These are phyloP conservation scores for Protobothrops flavoviridis DNA, from an alignment of 2,113 vertebrate species.

Conservation along the genomic window DNA sequence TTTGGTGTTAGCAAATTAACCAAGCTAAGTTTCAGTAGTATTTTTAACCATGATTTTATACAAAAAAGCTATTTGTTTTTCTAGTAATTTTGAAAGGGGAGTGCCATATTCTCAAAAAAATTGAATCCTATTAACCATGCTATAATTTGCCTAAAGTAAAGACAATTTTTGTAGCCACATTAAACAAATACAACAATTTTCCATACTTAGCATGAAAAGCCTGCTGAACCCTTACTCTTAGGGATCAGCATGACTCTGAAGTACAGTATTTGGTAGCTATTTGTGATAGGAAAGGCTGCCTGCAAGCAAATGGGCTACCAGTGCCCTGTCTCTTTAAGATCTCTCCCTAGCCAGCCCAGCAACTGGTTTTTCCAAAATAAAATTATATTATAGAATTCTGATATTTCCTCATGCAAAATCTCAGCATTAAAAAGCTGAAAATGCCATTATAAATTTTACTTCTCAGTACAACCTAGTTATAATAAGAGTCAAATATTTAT, in stretches of 20 bases:
- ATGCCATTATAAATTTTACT: not conserved
- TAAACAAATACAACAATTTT: not conserved
- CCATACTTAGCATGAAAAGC: conserved; percentile 9
- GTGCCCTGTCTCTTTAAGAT: too few species aligned
- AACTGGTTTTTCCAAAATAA: not conserved
- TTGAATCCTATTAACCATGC: conserved; percentile 18
- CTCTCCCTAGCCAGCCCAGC: too few species aligned
- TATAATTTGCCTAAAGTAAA: conserved; percentile 11
- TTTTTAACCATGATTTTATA: conserved; percentile 4
- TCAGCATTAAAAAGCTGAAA: conserved; percentile 10
- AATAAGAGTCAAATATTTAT: conserved; percentile 3
- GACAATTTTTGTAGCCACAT: not conserved
- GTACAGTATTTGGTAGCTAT: not conserved
- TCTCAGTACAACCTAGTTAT: not conserved
- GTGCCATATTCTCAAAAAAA: conserved; percentile 29
- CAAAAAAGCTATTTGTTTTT: not conserved
- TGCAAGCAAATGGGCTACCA: too few species aligned
- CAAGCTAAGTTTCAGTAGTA: not conserved
- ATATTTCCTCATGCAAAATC: not conserved
- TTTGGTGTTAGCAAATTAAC: not conserved
- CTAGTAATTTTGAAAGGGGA: conserved; percentile 7
- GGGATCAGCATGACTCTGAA: not conserved
- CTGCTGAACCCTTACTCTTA: not conserved
- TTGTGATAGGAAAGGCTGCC: too few species aligned
- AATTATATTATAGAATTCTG: not conserved